Evolutionary conservation across 2,797 vertebrate genomes (phyloP), one percentile per base, ranked within the genome.

Genomic region (Karalla daura): DNA sequence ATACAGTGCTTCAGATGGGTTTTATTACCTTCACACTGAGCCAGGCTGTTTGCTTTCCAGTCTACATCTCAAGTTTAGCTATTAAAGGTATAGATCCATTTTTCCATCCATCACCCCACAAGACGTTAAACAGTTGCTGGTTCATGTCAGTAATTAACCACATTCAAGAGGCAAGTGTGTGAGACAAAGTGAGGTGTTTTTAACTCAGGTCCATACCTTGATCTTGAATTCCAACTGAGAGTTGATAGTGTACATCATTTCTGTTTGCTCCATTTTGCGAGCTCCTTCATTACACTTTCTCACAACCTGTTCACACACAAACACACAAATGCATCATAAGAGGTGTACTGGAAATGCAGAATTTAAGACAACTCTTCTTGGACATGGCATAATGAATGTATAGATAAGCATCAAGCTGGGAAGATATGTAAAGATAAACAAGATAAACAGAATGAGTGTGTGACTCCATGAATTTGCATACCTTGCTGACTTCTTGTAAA

Each of bases 231-330:
- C 97, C 91, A 99, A 90, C 77, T 99, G 97, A 43, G 96, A 98
- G 89, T 98, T 98, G 21, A 99, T 98, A 0, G 96, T 98, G 76
- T 97, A 98, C 97, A 99, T 97, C 98, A 99, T 97, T 81, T 99
- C 98, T 0, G 96, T 99, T 81, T 97, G 93, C 70, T 99, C 98
- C 98, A 99, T 99, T 10, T 91, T 98, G 40, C 96, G 94, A 61
- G 98, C 97, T 0, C 97, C 98, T 89, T 99, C 98, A 1, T 99
- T 99, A 71, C 98, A 99, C 30, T 97, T 93, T 9, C 96, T 93
- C 14, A 99, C 98, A 78, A 99, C 90, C 98, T 99, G 78, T 17
- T 15, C 60, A 39, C 14, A 44, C 33, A 75, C 60, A 39, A 12
- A 44, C 33, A 75, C 35, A 75, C 23, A 41, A 6, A 70, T 8